Percentiles rank a stretch among this genome's conserved stretches.
Evolutionary conservation across 2,888 invertebrate genomes (phyloP).

Genomic region (Escarpia spicata): DNA sequence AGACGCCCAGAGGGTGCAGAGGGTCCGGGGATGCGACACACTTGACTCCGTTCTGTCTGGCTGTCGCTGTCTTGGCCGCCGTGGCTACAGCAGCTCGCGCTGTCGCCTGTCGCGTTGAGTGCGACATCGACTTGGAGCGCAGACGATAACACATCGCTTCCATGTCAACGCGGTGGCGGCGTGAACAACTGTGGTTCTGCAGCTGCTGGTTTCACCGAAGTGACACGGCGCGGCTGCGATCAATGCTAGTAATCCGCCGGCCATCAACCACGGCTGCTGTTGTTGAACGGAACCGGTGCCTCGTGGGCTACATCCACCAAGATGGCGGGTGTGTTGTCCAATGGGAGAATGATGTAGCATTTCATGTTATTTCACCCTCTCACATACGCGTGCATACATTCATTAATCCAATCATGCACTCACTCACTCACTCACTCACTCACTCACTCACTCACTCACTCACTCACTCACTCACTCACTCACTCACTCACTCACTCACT

Average conservation of each 20-base stretch:
- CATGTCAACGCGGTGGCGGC: neutral
- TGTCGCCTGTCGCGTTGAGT: neutral
- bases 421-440: no score
- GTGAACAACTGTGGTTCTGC: neutral
- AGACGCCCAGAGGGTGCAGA: neutral
- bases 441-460: neutral
- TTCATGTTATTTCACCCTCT: neutral
- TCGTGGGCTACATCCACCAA: neutral
- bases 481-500: neutral
- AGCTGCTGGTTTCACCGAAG: neutral
- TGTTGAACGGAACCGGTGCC: neutral
- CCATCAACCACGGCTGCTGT: neutral
- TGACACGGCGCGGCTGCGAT: neutral
- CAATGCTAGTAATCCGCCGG: neutral
- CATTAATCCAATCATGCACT: no score
- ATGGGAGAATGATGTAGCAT: neutral
- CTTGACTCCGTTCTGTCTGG: neutral
- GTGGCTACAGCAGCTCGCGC: neutral
- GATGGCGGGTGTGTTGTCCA: neutral
- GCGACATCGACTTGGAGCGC: constrained; percentile 13
- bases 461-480: neutral
- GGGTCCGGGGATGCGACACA: neutral
- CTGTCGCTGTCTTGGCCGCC: neutral
- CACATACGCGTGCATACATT: no score
- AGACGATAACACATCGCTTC: neutral